phyloP scores from a whole-genome alignment of 2,113 vertebrate species.

The Pavo muticus region DNA sequence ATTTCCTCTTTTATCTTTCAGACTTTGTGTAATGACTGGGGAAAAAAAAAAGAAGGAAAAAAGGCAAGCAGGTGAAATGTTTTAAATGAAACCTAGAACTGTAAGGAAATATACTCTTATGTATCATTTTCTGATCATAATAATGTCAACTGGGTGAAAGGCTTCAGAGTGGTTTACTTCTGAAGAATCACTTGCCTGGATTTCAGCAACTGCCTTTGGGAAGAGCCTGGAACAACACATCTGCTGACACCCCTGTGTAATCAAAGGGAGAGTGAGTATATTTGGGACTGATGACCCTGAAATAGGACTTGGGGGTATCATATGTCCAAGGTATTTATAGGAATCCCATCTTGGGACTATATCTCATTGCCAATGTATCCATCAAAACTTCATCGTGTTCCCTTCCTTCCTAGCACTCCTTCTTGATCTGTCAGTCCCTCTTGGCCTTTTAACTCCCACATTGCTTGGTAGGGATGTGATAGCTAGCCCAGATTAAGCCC shows the following conservation, averaged over 20 bases:
- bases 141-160: neutral
- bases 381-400: neutral
- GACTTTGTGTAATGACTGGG: constrained; percentile 57
- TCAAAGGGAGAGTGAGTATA: neutral
- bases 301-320: neutral
- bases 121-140: neutral
- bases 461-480: neutral
- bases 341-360: neutral
- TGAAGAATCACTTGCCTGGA: neutral
- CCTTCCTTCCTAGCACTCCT: neutral
- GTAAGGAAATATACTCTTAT: neutral
- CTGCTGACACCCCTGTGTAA: neutral
- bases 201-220: constrained; percentile 11
- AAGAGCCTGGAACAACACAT: neutral
- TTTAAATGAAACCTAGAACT: neutral
- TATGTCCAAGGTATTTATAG: neutral
- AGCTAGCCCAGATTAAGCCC: neutral
- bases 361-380: neutral
- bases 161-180: neutral
- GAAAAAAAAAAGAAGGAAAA: neutral
- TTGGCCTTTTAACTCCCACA: neutral
- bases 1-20: constrained; percentile 60
- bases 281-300: neutral
- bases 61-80: constrained; percentile 12
- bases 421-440: neutral